Base-by-base conservation (phyloP, 2,888 invertebrate species). In the Epinotia bilunana region DNA sequence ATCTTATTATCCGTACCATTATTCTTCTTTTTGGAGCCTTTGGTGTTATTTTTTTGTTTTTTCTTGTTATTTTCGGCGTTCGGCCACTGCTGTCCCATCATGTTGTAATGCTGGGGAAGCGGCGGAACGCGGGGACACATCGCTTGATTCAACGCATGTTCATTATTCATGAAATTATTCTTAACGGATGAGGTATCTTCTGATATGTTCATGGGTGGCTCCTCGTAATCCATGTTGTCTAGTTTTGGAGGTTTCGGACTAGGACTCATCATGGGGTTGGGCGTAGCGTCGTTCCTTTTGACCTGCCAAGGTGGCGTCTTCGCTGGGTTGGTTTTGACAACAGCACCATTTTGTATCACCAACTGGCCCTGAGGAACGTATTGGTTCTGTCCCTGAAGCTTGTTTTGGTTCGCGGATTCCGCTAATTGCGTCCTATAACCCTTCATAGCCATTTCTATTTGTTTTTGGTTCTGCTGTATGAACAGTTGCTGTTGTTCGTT, bases 41-140 rank as follows among this genome's bases (percentile, higher is more conserved):
- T 95, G 57, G 85, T 85, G 73, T 94, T 93, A 55, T 93, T 94
- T 83, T 96, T 96, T 76, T 95, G 93, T 82, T 95, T 95, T 81
- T 95, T 94, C 85, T 92, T 93, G 76, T 84, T 89, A 0, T 86
- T 82, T 65, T 93, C 93, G n/a, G 85, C 79, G 5, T 79, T 80
- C 0, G 91, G 90, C 92, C 93, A 93, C 73, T 93, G 90, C 91
- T 95, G 91, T 16, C 87, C 85, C 84, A 92, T 85, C 87, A 92
- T 90, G 67, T 90, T 90, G 78, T 94, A 93, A 84, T 96, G 96
- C 83, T 96, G 96, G 79, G 96, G 96, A 61, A 97, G 87, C 0
- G 97, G 97, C 23, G 97, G 97, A 12, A 97, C 97, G 77, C 97
- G 95, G 77, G 97, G 95, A 81, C 96, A 96, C 83, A 95, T 94